Percentiles rank a stretch among this genome's conserved stretches.
Evolutionary conservation across 2,113 vertebrate genomes (phyloP).

Genomic region (Psittacula cyanocephala): DNA sequence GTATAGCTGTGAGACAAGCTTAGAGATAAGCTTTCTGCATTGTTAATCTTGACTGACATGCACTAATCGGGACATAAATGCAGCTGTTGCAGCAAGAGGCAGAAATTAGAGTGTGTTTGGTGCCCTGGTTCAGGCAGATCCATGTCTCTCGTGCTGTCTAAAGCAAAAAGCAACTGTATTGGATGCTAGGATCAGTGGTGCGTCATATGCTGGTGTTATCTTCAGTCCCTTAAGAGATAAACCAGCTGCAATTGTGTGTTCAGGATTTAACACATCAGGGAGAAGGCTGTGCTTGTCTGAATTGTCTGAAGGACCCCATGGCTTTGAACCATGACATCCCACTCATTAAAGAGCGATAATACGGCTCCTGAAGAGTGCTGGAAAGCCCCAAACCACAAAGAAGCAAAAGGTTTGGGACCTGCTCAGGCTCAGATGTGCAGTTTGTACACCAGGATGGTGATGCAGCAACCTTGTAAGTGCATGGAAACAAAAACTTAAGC

Average conservation of each 20-base stretch:
- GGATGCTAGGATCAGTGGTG: not conserved
- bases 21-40: not conserved
- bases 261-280: not conserved
- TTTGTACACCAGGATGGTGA: not conserved
- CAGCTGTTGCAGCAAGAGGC: not conserved
- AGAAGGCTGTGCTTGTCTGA: not conserved
- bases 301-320: not conserved
- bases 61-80: rapidly evolving
- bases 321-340: not conserved
- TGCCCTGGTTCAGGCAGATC: not conserved
- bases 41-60: not conserved
- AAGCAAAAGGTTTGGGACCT: not conserved
- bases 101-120: rapidly evolving
- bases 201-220: not conserved
- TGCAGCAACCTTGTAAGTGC: not conserved
- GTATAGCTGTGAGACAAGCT: not conserved
- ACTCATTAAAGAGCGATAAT: rapidly evolving
- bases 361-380: not conserved
- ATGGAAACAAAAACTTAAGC: rapidly evolving
- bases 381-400: not conserved
- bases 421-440: rapidly evolving
- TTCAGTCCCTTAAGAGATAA: not conserved
- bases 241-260: rapidly evolving
- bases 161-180: rapidly evolving
- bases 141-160: rapidly evolving